These are phyloP conservation scores for Neotoma lepida DNA, from an alignment of 2,113 vertebrate genomes.

Conservation along the genomic window DNA sequence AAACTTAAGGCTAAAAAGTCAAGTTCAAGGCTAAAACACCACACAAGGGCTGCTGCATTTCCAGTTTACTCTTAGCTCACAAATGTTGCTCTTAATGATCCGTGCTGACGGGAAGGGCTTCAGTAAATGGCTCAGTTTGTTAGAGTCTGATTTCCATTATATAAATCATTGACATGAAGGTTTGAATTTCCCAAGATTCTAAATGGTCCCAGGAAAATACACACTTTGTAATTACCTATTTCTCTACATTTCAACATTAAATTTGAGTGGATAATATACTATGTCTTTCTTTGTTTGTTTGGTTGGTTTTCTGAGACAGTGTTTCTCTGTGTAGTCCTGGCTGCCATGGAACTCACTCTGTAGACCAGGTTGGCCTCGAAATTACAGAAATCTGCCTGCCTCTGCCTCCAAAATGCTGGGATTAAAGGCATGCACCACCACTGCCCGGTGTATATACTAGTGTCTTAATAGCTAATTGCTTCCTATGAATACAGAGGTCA, in stretches of 20 bases:
- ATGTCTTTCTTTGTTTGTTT: neutral
- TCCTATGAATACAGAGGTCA: neutral
- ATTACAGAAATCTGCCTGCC: neutral
- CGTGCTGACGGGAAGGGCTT: neutral
- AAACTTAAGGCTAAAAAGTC: constrained; percentile 26
- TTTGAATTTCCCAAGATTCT: constrained; percentile 26
- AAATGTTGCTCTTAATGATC: neutral
- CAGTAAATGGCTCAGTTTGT: constrained; percentile 11
- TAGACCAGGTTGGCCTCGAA: neutral
- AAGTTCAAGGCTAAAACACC: constrained; percentile 30
- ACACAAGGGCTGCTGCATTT: neutral
- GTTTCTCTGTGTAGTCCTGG: neutral
- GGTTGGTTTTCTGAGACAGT: too few species aligned
- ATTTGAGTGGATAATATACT: neutral
- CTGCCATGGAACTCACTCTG: neutral
- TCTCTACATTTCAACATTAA: constrained; percentile 5
- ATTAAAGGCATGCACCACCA: neutral
- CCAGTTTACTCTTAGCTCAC: neutral
- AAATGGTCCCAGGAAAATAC: neutral
- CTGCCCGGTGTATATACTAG: neutral
- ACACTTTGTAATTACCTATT: neutral
- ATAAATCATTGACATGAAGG: neutral
- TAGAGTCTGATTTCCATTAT: constrained; percentile 17
- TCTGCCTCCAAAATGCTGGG: neutral
- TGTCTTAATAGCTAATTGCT: neutral